These are phyloP conservation scores for Acridotheres tristis DNA, from an alignment of 2,797 vertebrate species.

Conservation along the genomic window DNA sequence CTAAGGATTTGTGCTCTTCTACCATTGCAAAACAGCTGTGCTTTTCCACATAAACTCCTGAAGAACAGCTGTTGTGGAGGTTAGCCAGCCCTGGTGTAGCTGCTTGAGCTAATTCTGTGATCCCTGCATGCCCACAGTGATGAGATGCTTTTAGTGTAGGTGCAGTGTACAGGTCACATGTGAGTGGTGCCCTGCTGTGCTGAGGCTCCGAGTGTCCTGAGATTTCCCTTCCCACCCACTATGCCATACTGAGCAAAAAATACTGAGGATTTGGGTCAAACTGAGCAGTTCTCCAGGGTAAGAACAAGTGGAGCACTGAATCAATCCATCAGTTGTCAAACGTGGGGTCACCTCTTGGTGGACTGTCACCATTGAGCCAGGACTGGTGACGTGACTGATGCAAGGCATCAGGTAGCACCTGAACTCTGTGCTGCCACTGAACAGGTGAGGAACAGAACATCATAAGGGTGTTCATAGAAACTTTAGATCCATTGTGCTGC, in stretches of 20 bases:
- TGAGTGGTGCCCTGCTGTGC: not conserved
- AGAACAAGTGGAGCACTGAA: not conserved
- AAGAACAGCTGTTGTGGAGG: not conserved
- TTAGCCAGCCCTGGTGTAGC: not conserved
- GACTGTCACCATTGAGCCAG: not conserved
- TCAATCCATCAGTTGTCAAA: not conserved
- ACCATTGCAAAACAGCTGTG: not conserved
- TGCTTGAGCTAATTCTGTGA: not conserved
- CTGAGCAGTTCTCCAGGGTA: not conserved
- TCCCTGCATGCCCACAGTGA: rapidly evolving
- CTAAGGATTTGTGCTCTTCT: not conserved
- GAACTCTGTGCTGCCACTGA: not conserved
- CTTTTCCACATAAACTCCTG: not conserved
- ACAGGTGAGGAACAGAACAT: not conserved
- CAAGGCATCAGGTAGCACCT: not conserved
- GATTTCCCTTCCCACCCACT: not conserved
- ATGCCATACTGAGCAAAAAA: not conserved
- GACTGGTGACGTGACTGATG: not conserved
- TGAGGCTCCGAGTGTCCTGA: rapidly evolving
- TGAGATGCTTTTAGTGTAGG: rapidly evolving
- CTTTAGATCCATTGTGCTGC: not conserved
- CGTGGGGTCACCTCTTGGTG: not conserved
- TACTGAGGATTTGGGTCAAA: not conserved
- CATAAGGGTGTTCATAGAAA: not conserved
- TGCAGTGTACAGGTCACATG: rapidly evolving